These are phyloP conservation scores for Tethya wilhelma DNA, from an alignment of 37 sponge, comb jelly and placozoan species.

Conservation along the genomic window DNA sequence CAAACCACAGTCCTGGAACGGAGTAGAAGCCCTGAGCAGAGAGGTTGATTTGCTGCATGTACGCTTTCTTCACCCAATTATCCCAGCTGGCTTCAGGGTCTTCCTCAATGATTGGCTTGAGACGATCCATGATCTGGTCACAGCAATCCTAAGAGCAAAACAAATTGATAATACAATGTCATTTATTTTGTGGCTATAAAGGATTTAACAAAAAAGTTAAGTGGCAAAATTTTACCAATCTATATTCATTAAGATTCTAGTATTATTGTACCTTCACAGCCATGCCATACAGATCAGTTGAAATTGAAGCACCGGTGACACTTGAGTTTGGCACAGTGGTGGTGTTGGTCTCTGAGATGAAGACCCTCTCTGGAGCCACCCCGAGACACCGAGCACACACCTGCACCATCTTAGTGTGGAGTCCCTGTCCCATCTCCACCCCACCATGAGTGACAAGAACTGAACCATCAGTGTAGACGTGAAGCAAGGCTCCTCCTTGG, in stretches of 20 bases:
- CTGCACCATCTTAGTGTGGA: slow-evolving; percentile 92
- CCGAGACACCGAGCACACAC: slow-evolving; percentile 79
- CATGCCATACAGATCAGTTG: slow-evolving; percentile 88
- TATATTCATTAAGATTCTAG: too few species aligned
- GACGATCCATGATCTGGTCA: slow-evolving; percentile 70
- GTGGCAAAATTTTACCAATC: too few species aligned
- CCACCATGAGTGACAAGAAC: slow-evolving; percentile 89
- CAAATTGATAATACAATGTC: too few species aligned
- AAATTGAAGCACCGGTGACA: slow-evolving; percentile 85
- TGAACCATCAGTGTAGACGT: slow-evolving; percentile 82
- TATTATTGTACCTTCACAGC: slow-evolving; percentile 80
- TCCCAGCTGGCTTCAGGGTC: slow-evolving; percentile 77
- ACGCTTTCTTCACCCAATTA: slow-evolving; percentile 76
- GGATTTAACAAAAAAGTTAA: too few species aligned
- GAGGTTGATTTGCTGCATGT: slow-evolving; percentile 71
- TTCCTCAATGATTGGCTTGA: slow-evolving; percentile 61
- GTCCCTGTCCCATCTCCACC: slow-evolving; percentile 91
- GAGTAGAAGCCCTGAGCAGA: slow-evolving; percentile 83
- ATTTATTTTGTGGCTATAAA: too few species aligned
- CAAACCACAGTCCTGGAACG: slow-evolving; percentile 25
- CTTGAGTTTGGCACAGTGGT: slow-evolving; percentile 71
- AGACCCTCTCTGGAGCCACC: slow-evolving; percentile 55
- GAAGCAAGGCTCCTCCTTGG: slow-evolving; percentile 82
- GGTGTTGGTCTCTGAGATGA: slow-evolving; percentile 79
- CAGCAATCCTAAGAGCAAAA: slow-evolving; percentile 87